Base-by-base conservation (phyloP, 30 jellyfish, hydroid and myxozoan species). In the Hydractinia echinata region DNA sequence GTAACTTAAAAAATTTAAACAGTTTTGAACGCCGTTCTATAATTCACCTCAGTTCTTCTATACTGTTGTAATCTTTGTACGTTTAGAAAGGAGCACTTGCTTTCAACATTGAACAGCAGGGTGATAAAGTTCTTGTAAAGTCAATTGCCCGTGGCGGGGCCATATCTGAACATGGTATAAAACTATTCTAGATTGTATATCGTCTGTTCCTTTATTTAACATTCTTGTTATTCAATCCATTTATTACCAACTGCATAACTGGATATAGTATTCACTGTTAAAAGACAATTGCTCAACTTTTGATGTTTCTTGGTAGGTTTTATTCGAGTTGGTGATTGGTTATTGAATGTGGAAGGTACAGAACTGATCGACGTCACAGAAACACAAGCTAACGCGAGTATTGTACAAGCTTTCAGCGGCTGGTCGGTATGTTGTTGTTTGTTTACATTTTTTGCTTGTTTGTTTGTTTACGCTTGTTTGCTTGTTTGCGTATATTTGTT, bases 261-360 rank as follows among this genome's bases (percentile, higher is more conserved):
- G n/a, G 30, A 10, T 74, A 1, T n/a, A n/a, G n/a, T n/a, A n/a
- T n/a, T n/a, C n/a, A n/a, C n/a, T n/a, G n/a, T n/a, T n/a, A n/a
- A n/a, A n/a, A n/a, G n/a, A n/a, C n/a, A n/a, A n/a, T 10, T 53
- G 21, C 3, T 48, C 66, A 49, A 50, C 8, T 7, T 1, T 54
- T 1, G 10, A n/a, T 81, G 11, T 64, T 55, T 30, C 7, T 74
- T 89, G 6, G n/a, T 68, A 92, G 98, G 98, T 4, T 92, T 92
- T 66, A 66, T 92, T 77, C 89, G 81, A 69, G 82, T 90, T n/a
- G 98, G 98, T 6, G 98, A 92, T 71, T 88, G 88, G 72, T 21
- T 92, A 19, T 85, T 92, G 55, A 87, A 92, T 76, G 96, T 84
- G 5, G 98, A 92, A 67, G 98, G 98, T 3, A 79, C 54, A 18